A percentile compares a stretch with the other conserved stretches of the same genome.
These are phyloP conservation scores for Agonopterix subpropinquella DNA, from an alignment of 2,888 invertebrate species.

Conservation along the genomic window DNA sequence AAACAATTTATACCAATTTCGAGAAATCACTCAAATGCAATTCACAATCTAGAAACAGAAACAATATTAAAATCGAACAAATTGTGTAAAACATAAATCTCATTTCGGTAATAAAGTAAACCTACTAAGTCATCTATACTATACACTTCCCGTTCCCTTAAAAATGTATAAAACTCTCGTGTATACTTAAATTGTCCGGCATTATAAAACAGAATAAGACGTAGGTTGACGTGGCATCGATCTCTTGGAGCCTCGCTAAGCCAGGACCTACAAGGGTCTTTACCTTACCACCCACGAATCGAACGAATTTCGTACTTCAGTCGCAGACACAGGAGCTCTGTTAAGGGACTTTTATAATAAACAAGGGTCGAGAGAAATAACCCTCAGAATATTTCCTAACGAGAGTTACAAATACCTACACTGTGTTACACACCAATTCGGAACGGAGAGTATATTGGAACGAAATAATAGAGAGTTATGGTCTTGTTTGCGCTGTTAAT, in stretches of 20 bases:
- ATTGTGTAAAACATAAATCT: no score
- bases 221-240: conserved; percentile 34
- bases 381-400: conserved; percentile 45
- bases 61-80: no score
- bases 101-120: no score
- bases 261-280: conserved; percentile 34
- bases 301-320: neutral
- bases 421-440: conserved; percentile 26
- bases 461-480: conserved; percentile 31
- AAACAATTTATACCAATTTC: no score
- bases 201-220: conserved; percentile 35
- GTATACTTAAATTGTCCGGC: conserved; percentile 14
- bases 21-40: no score
- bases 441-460: conserved; percentile 31
- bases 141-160: no score
- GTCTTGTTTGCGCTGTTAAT: conserved; percentile 3
- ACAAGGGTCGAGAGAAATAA: conserved; percentile 21
- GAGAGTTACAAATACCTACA: conserved; percentile 38
- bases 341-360: no score
- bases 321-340: no score
- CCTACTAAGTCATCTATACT: no score
- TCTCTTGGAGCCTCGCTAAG: conserved; percentile 45
- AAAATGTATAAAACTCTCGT: no score
- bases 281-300: conserved; percentile 27
- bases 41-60: no score